Conservation (phyloP, 92 coral and sea anemone species). For the Phenganax subtilis region DNA sequence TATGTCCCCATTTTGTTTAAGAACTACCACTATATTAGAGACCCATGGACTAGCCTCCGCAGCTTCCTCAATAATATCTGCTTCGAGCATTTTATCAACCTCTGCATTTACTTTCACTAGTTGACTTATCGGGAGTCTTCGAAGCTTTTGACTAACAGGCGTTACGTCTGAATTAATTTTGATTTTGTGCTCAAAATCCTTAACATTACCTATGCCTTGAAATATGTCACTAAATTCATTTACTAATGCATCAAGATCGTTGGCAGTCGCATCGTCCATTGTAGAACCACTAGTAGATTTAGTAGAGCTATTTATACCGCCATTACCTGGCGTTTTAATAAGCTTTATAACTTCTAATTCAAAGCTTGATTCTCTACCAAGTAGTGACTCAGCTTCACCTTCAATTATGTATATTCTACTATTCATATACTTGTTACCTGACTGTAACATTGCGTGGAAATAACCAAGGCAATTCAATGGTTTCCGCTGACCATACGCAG, state of each 20-base stretch:
- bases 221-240: constrained; percentile 34
- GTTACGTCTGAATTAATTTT: constrained; percentile 33
- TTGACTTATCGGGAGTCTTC: constrained; percentile 47
- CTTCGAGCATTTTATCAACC: constrained; percentile 50
- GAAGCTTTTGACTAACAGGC: constrained; percentile 40
- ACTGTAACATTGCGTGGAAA: constrained; percentile 3
- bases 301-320: neutral
- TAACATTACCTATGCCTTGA: constrained; percentile 45
- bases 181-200: constrained; percentile 44
- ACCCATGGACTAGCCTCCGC: constrained; percentile 46
- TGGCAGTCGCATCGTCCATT: too few species aligned
- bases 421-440: neutral
- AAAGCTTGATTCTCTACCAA: constrained; percentile 48
- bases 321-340: neutral
- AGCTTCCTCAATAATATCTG: constrained; percentile 42
- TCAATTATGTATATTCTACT: constrained; percentile 40
- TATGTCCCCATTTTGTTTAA: constrained; percentile 40
- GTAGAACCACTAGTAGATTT: too few species aligned
- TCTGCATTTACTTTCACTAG: constrained; percentile 48
- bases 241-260: too few species aligned
- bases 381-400: constrained; percentile 44
- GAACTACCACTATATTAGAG: constrained; percentile 42
- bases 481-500: constrained; percentile 44
- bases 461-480: constrained; percentile 25
- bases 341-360: constrained; percentile 17